Evolutionary conservation across 1,140 invertebrate species (phyloP).

Genomic region (Megalonaias nervosa): DNA sequence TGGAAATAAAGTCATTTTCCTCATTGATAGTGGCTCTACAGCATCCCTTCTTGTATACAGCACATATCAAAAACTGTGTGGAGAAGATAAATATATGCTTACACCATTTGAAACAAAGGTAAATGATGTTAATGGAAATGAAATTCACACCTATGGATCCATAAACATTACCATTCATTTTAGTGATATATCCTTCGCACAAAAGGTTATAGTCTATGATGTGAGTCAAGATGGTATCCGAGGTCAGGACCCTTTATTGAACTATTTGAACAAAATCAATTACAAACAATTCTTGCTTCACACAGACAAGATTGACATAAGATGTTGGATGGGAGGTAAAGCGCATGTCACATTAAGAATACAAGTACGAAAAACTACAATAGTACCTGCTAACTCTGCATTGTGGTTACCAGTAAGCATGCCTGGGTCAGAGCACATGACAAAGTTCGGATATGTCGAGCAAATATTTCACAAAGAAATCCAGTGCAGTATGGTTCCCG

Average conservation of each 20-base stretch:
- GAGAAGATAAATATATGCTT: background rate
- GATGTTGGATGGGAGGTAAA: slow-evolving; percentile 16
- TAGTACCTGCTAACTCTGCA: too few species aligned
- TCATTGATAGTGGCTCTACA: slow-evolving; percentile 18
- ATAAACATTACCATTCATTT: background rate
- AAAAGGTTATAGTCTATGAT: slow-evolving; percentile 18
- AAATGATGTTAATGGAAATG: slow-evolving; percentile 7
- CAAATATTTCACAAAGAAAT: too few species aligned
- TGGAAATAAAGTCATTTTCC: background rate
- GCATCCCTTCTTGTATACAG: slow-evolving; percentile 4
- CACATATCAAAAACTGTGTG: background rate
- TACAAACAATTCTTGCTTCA: too few species aligned
- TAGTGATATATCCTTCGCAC: background rate
- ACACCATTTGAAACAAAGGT: background rate
- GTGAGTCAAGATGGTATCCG: slow-evolving; percentile 16
- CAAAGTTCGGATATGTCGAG: too few species aligned
- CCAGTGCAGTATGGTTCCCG: too few species aligned
- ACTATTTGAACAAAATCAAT: slow-evolving; percentile 7
- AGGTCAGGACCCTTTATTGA: slow-evolving; percentile 22
- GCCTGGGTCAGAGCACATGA: too few species aligned
- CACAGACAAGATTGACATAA: slow-evolving; percentile 5
- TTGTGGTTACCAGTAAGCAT: too few species aligned
- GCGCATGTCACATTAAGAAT: background rate
- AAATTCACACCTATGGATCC: background rate
- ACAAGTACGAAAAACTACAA: too few species aligned